These are phyloP conservation scores for Parascotia fuliginaria DNA, from an alignment of 2,888 invertebrate species.

Conservation along the genomic window DNA sequence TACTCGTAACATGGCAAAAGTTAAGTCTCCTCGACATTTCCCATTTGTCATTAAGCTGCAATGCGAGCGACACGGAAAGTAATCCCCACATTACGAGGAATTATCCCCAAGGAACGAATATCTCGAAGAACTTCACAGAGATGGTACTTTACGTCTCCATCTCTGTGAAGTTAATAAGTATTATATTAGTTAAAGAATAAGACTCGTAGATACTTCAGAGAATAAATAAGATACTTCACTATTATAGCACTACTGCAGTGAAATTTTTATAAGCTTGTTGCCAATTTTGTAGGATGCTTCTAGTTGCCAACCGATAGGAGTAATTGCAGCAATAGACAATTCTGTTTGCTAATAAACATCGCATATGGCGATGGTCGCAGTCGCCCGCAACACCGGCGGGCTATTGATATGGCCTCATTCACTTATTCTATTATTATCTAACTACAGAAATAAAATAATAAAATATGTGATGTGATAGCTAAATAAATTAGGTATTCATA, in stretches of 20 bases:
- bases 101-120: slow-evolving; percentile 60
- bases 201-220: too few relatives aligned
- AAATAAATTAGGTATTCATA: slow-evolving; percentile 73
- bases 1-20: slow-evolving; percentile 50
- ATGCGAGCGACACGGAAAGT: slow-evolving; percentile 52
- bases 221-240: slow-evolving; percentile 39
- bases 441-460: slow-evolving; percentile 54
- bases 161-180: too few relatives aligned
- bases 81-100: slow-evolving; percentile 70
- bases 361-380: slow-evolving; percentile 38
- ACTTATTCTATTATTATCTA: slow-evolving; percentile 43
- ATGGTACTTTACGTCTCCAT: slow-evolving; percentile 44
- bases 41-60: slow-evolving; percentile 65
- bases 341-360: slow-evolving; percentile 53
- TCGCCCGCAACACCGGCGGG: slow-evolving; percentile 40
- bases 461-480: slow-evolving; percentile 59
- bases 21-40: slow-evolving; percentile 52
- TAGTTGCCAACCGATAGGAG: slow-evolving; percentile 59
- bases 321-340: slow-evolving; percentile 47
- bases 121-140: slow-evolving; percentile 53
- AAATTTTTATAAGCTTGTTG: slow-evolving; percentile 49
- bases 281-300: slow-evolving; percentile 28
- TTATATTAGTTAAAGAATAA: too few relatives aligned
- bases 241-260: slow-evolving; percentile 46
- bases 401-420: slow-evolving; percentile 47